Base-by-base conservation (phyloP, 53 echinoderm and acorn worm species). In the Zoroaster sp. region DNA sequence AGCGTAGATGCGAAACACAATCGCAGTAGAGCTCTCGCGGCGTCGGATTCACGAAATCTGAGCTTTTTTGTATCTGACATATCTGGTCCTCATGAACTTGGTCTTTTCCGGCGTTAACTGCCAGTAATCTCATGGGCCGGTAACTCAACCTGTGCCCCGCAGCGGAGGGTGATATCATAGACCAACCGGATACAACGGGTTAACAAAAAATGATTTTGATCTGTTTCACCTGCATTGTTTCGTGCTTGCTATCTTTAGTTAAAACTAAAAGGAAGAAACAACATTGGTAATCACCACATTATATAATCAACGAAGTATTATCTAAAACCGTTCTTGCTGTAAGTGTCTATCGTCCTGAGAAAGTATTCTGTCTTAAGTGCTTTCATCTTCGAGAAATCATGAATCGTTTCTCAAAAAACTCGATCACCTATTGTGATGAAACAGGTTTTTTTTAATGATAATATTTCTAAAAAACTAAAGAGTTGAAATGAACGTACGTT, bases 161-260 rank as follows among this genome's bases (percentile, higher is more conserved):
- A 49, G 76, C 54, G 9, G 78, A 47, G 77, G 36, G 17, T 53
- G 77, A 63, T 79, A 55, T 25, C 30, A 51, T 34, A 40, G 20
- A n/a, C 46, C 51, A 13, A 85, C 85, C 85, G 85, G 85, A 85
- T 70, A 42, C 69, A 23, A 70, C 66, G 39, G 69, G 69, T 85
- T 66, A 45, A 18, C 4, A 40, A 85, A 21, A 32, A 41, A 30
- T 36, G 37, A 71, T 17, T 85, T 85, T 85, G 85, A 69, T 85
- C 20, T 39, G 12, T 63, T 35, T 79, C 79, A 79, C 79, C 79
- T 79, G 79, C 59, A 79, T 37, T 38, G 51, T 5, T 12, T 47
- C 30, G 2, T 17, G 28, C 45, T 17, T 76, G 76, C 30, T 31
- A 18, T 9, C n/a, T n/a, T n/a, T n/a, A n/a, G n/a, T n/a, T n/a